A percentile compares a stretch with the other conserved stretches of the same genome.
phyloP scores from a whole-genome alignment of 30 jellyfish, hydroid and myxozoan species.

The Rhopilema esculentum region DNA sequence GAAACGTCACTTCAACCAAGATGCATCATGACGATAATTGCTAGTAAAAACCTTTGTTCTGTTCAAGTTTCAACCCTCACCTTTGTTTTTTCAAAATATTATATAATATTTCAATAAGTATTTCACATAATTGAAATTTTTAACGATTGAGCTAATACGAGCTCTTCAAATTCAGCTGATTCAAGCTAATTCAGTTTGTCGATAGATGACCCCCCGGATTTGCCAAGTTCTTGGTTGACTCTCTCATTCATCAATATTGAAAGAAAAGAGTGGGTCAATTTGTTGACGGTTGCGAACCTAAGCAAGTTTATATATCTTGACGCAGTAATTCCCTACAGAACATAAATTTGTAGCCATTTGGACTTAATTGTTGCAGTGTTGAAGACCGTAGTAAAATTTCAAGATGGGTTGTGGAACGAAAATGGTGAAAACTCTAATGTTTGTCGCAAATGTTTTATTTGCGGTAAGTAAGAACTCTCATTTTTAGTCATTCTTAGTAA shows the following conservation, averaged over 20 bases:
- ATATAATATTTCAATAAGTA: no score
- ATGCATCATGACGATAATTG: no score
- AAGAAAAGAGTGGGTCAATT: background rate
- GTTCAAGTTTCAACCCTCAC: no score
- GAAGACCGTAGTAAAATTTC: background rate
- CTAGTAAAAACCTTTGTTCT: no score
- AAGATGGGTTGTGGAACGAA: constrained; percentile 68
- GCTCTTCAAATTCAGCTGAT: no score
- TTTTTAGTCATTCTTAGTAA: background rate
- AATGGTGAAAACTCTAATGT: constrained; percentile 34
- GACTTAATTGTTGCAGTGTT: background rate
- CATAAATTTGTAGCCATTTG: background rate
- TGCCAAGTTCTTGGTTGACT: background rate
- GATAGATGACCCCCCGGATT: background rate
- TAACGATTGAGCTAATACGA: no score
- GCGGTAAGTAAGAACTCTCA: constrained; percentile 30
- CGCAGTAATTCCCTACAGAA: background rate
- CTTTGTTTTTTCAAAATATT: no score
- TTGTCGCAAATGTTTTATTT: constrained; percentile 27
- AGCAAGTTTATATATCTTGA: background rate
- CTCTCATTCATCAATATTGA: background rate
- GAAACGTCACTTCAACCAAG: no score
- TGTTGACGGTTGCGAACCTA: background rate
- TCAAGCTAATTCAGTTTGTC: no score
- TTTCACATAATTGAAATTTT: no score